These are phyloP conservation scores for Cheilinus undulatus DNA, from an alignment of 2,113 vertebrate species.

Conservation along the genomic window DNA sequence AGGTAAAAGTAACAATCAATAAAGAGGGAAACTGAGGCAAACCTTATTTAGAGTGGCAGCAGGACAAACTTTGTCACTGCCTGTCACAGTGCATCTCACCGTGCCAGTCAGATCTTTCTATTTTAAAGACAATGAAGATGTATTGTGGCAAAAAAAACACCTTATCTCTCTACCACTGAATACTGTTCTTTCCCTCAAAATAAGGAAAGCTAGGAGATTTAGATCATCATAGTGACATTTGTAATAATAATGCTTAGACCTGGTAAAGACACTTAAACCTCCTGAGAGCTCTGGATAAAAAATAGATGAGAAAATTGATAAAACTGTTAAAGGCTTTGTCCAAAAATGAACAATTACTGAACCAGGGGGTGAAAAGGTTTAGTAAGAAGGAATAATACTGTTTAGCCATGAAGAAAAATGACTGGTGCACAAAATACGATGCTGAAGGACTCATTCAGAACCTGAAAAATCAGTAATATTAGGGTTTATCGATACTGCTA, in stretches of 20 bases:
- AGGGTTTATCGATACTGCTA: too few species aligned
- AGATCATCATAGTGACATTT: background rate
- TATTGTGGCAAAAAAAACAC: background rate
- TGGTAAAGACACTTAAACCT: too few species aligned
- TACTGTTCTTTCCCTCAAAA: background rate
- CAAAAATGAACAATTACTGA: too few species aligned
- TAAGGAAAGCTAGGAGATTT: background rate
- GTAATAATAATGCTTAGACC: background rate
- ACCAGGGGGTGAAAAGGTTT: too few species aligned
- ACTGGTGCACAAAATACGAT: too few species aligned
- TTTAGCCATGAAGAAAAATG: too few species aligned
- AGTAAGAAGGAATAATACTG: too few species aligned
- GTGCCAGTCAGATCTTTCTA: slow-evolving; percentile 4
- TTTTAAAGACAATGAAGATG: slow-evolving; percentile 4
- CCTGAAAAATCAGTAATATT: too few species aligned
- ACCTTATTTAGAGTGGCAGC: slow-evolving; percentile 25
- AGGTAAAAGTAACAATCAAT: slow-evolving; percentile 46
- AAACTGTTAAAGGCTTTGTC: too few species aligned
- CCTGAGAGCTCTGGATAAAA: too few species aligned
- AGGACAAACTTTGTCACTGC: slow-evolving; percentile 16
- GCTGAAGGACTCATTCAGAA: too few species aligned
- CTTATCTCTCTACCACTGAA: background rate
- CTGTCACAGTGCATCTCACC: background rate
- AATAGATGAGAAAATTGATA: too few species aligned
- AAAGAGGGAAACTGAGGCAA: slow-evolving; percentile 32